Evolutionary conservation across 2,113 vertebrate genomes (phyloP).

Genomic region (Pardalotus punctatus): DNA sequence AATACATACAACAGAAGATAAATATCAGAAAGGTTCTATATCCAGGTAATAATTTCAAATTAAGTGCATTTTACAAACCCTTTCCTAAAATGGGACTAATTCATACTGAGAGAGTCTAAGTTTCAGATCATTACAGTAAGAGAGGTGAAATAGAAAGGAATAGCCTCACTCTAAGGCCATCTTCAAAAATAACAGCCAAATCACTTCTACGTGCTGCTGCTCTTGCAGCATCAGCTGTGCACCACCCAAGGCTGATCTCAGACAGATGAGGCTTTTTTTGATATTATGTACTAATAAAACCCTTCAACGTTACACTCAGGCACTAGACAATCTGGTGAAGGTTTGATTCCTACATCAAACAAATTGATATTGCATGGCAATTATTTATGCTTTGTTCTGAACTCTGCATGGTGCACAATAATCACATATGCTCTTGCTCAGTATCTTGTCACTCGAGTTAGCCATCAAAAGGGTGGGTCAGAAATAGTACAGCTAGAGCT

Average conservation of each 20-base stretch:
- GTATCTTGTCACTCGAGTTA: background rate
- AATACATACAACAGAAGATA: background rate
- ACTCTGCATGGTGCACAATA: background rate
- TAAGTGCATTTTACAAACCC: background rate
- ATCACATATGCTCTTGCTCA: background rate
- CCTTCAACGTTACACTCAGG: background rate
- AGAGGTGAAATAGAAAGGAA: background rate
- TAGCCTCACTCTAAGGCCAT: background rate
- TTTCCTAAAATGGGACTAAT: background rate
- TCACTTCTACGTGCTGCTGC: background rate
- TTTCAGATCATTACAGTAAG: background rate
- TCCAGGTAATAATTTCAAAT: background rate
- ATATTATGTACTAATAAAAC: background rate
- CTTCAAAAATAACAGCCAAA: background rate
- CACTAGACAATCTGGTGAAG: background rate
- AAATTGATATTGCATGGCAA: background rate
- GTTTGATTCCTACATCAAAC: slow-evolving; percentile 3
- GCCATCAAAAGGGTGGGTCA: background rate
- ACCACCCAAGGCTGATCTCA: background rate
- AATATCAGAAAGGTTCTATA: background rate
- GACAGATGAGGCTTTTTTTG: background rate
- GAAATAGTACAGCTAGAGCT: background rate
- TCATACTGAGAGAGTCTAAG: background rate
- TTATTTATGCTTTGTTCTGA: slow-evolving; percentile 39
- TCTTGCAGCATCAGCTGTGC: background rate